A percentile compares a stretch with the other conserved stretches of the same genome.
phyloP scores from a whole-genome alignment of 2,797 vertebrate species.

The Podarcis lilfordi region DNA sequence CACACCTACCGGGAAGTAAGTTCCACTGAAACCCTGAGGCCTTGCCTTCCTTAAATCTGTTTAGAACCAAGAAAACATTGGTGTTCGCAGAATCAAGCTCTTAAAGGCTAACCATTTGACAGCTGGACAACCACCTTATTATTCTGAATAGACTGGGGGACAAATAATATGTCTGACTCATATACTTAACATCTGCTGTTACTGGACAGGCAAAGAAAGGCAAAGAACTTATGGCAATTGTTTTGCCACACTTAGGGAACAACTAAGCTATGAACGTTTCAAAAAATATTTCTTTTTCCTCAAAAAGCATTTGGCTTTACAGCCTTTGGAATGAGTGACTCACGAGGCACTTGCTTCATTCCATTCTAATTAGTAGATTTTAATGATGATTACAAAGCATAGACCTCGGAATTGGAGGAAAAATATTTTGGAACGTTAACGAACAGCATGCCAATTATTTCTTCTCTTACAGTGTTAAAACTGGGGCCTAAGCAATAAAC shows the following conservation, averaged over 20 bases:
- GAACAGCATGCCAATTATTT: conserved; percentile 34
- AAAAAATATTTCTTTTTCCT: conserved; percentile 42
- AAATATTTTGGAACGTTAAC: conserved; percentile 33
- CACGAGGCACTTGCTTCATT: conserved; percentile 41
- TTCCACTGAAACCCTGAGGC: neutral
- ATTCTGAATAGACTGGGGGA: conserved; percentile 28
- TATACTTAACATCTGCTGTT: conserved; percentile 41
- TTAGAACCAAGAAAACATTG: neutral
- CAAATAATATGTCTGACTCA: conserved; percentile 53
- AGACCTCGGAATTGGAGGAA: conserved; percentile 42
- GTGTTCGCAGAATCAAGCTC: conserved; percentile 24
- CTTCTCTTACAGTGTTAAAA: neutral
- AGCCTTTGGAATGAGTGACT: conserved; percentile 45
- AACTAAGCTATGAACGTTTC: conserved; percentile 50
- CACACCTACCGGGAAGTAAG: neutral
- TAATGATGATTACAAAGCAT: conserved; percentile 28
- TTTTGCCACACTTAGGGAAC: conserved; percentile 48
- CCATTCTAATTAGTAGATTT: conserved; percentile 36
- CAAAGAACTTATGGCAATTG: conserved; percentile 30
- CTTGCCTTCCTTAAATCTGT: neutral
- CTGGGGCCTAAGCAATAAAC: neutral
- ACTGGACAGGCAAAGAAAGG: conserved; percentile 38
- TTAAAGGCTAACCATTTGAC: conserved; percentile 39
- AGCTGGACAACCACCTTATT: conserved; percentile 14
- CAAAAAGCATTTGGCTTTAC: conserved; percentile 38